phyloP scores from a whole-genome alignment of 1,140 invertebrate genomes.

The Nephila pilipes region DNA sequence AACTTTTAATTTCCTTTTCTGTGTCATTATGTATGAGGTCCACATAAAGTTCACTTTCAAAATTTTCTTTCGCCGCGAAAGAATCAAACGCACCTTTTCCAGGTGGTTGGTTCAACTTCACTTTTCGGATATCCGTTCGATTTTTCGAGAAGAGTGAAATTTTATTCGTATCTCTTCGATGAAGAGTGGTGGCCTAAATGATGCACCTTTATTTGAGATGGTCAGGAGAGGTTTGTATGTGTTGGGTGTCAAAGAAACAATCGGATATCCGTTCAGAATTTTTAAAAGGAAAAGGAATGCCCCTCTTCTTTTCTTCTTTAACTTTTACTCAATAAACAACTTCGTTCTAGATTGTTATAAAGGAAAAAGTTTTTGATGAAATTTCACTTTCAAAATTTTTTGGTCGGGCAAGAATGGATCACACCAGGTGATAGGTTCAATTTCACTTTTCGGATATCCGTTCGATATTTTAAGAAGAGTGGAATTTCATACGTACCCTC shows the following conservation, averaged over 20 bases:
- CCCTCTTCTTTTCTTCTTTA: neutral
- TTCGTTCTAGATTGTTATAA: conserved; percentile 22
- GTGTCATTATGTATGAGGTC: conserved; percentile 40
- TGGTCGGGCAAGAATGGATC: neutral
- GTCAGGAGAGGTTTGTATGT: neutral
- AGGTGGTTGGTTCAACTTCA: neutral
- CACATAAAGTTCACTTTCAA: conserved; percentile 62
- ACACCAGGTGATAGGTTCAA: neutral
- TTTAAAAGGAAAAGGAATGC: neutral
- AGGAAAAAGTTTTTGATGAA: neutral
- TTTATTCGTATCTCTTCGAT: neutral
- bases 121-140: conserved; percentile 63
- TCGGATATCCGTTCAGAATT: conserved; percentile 29
- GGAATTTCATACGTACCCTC: neutral
- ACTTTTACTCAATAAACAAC: neutral
- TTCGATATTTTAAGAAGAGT: conserved; percentile 4
- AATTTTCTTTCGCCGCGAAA: neutral
- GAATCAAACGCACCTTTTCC: neutral
- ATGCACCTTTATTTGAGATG: neutral
- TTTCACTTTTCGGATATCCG: conserved; percentile 38
- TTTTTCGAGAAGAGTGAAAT: conserved; percentile 11
- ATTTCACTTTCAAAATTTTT: neutral
- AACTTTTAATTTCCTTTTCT: neutral
- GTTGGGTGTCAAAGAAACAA: neutral
- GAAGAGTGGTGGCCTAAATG: neutral